Evolutionary conservation across 2,888 invertebrate species (phyloP), one percentile per base, ranked within the genome.

Genomic region (Ornithoptera priamus): DNA sequence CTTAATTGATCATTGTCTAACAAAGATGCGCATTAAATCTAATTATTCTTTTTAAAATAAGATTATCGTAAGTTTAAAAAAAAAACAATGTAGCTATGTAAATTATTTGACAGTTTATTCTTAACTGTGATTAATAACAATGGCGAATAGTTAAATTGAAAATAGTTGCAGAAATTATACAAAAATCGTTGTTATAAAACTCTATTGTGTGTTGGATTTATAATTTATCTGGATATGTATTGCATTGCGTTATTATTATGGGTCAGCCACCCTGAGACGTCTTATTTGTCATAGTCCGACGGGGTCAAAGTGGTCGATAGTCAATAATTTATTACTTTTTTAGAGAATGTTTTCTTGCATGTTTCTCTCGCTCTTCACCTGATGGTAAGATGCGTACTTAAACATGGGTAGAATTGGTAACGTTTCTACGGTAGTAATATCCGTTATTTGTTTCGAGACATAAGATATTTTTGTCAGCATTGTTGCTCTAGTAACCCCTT

Each of bases 251-350:
- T 85, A 89, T 91, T 90, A 91, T 87, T 82, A 80, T 79, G 87
- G 89, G 87, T 89, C 89, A 88, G 82, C 79, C 81, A 82, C 82
- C 85, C 85, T 79, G 90, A 92, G 92, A 92, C 84, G 69, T 64
- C 64, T 30, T 80, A 75, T 82, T 88, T 90, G 88, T 89, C 77
- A 75, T 72, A 46, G 70, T 72, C 76, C 76, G 68, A 72, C 82
- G 80, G 92, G 92, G 90, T 90, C 92, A 90, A 85, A 89, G 89
- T 86, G 88, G 87, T 87, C 86, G 82, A 87, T 90, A 92, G 89
- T 88, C 87, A 88, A 81, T 80, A 76, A 85, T 89, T 89, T 89
- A 90, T 88, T 82, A 79, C 82, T 77, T 81, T 86, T 87, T 83
- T 78, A 10, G 42, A 42, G 22, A 57, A 65, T 39, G 17, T 50